Evolutionary conservation across 2,113 vertebrate genomes (phyloP).

Genomic region (Vidua chalybeata): DNA sequence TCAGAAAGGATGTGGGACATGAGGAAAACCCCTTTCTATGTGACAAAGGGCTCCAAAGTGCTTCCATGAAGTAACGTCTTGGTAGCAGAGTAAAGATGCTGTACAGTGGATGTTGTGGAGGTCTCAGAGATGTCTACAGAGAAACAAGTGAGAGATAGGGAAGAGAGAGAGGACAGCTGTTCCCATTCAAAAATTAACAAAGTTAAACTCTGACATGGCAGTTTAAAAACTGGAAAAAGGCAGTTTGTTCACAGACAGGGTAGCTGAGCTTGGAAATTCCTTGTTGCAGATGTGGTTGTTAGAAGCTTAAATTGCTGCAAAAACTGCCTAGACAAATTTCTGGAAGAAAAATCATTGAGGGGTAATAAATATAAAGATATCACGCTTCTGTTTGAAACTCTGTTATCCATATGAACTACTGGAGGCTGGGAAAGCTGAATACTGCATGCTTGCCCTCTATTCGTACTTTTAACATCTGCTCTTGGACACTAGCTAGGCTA

Average conservation of each 20-base stretch:
- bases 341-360: neutral
- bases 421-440: neutral
- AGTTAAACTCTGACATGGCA: neutral
- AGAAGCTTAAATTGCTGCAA: neutral
- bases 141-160: neutral
- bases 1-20: neutral
- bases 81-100: neutral
- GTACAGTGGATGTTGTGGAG: neutral
- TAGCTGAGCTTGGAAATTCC: constrained; percentile 17
- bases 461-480: neutral
- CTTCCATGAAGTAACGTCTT: neutral
- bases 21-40: neutral
- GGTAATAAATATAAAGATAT: neutral
- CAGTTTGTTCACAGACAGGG: neutral
- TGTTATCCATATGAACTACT: neutral
- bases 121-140: neutral
- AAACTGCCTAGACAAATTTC: neutral
- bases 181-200: neutral
- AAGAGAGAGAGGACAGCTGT: neutral
- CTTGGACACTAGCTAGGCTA: neutral
- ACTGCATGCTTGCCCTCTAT: neutral
- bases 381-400: neutral
- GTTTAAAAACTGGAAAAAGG: neutral
- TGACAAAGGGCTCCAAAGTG: neutral
- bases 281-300: neutral